Evolutionary conservation across 1,140 invertebrate genomes (phyloP).

Genomic region (Antheraea mylitta): DNA sequence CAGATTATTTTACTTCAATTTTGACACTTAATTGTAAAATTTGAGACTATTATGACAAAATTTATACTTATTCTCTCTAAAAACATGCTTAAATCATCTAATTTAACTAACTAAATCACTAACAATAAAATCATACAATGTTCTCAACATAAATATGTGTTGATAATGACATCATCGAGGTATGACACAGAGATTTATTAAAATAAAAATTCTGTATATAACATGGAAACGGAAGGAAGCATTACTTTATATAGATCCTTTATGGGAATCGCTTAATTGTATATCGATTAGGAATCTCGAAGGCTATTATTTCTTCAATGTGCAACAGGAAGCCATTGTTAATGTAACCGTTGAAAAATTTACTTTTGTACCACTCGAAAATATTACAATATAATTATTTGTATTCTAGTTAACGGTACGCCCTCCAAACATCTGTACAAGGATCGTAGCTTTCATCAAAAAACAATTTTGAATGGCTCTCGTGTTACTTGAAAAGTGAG

Average conservation of each 20-base stretch:
- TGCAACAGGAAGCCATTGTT: slow-evolving; percentile 10
- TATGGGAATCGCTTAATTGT: slow-evolving; percentile 7
- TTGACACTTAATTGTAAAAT: too few species aligned
- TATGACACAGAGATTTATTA: slow-evolving; percentile 5
- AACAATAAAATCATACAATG: not conserved
- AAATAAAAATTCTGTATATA: slow-evolving; percentile 7
- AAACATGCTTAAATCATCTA: too few species aligned
- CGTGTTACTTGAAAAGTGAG: slow-evolving; percentile 64
- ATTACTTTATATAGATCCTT: slow-evolving; percentile 7
- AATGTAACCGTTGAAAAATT: slow-evolving; percentile 4
- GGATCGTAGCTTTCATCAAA: not conserved
- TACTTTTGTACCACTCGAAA: slow-evolving; percentile 22
- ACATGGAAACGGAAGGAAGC: slow-evolving; percentile 13
- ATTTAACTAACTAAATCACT: too few species aligned
- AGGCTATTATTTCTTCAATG: not conserved
- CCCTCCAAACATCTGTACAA: slow-evolving; percentile 62
- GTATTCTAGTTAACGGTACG: slow-evolving; percentile 60
- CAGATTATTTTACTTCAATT: too few species aligned
- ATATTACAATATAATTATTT: slow-evolving; percentile 51
- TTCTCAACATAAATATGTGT: not conserved
- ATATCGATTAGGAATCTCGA: slow-evolving; percentile 2
- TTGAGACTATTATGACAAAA: too few species aligned
- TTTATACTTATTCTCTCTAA: too few species aligned
- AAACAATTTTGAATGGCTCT: slow-evolving; percentile 22
- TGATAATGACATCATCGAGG: slow-evolving; percentile 6